phyloP scores from a whole-genome alignment of 1,140 invertebrate species.

The Pachyrhynchus sulphureomaculatus region DNA sequence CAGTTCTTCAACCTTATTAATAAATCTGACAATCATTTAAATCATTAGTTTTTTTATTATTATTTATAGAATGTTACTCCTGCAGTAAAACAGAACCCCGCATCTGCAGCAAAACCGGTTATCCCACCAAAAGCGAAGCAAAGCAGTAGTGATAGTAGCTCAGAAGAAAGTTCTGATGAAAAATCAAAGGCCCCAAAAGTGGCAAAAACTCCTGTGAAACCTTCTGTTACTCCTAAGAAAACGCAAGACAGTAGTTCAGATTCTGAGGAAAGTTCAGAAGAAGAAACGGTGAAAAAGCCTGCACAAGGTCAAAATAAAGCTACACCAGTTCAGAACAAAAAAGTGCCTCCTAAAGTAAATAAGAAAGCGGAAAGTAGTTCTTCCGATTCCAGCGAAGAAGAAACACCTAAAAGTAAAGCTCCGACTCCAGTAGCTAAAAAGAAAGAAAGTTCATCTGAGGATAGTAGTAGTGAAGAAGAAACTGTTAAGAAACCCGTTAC shows the following conservation, averaged over 20 bases:
- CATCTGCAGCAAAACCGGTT: too few relatives aligned
- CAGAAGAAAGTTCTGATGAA: constrained; percentile 44
- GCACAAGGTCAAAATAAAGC: neutral
- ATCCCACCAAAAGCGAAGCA: too few relatives aligned
- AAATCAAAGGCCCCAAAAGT: neutral
- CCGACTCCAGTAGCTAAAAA: constrained; percentile 27
- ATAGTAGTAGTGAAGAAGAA: constrained; percentile 36
- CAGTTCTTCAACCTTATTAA: too few relatives aligned
- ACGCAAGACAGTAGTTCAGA: constrained; percentile 6
- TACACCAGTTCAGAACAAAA: neutral
- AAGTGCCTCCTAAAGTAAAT: neutral
- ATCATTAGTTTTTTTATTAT: too few relatives aligned
- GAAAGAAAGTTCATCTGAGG: constrained; percentile 42
- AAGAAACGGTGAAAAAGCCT: constrained; percentile 9
- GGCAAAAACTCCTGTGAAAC: neutral
- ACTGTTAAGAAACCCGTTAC: neutral
- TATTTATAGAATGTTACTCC: too few relatives aligned
- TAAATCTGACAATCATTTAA: too few relatives aligned
- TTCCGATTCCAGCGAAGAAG: constrained; percentile 42
- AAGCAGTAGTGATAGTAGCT: constrained; percentile 43
- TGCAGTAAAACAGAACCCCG: too few relatives aligned
- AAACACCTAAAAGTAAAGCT: constrained; percentile 15
- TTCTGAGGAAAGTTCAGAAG: constrained; percentile 25
- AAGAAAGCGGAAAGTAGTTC: neutral
- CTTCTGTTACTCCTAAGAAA: neutral